Percentiles rank a stretch among this genome's conserved stretches.
Evolutionary conservation across 2,888 invertebrate species (phyloP).

Genomic region (Oasisia sp.): DNA sequence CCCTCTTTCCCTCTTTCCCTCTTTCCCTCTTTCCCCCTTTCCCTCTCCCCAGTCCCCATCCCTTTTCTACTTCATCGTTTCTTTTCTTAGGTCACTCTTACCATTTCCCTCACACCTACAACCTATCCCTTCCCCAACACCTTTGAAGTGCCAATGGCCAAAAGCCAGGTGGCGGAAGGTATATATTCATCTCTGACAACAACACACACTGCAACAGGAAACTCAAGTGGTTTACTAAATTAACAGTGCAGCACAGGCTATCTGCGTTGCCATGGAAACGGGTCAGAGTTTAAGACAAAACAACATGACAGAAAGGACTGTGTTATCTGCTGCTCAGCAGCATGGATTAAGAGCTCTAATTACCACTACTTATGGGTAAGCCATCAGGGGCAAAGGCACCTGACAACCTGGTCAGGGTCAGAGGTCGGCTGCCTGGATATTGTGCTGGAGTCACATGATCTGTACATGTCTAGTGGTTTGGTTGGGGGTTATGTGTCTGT

Average conservation of each 20-base stretch:
- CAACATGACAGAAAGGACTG: not conserved
- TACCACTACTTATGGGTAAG: not conserved
- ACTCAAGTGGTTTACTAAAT: not conserved
- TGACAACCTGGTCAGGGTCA: not conserved
- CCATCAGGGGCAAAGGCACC: not conserved
- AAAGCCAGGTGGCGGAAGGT: not conserved
- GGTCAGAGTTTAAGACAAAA: not conserved
- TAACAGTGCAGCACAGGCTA: not conserved
- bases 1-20: too few species aligned
- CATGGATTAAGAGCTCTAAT: constrained; percentile 6
- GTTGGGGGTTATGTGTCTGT: not conserved
- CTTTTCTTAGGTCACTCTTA: not conserved
- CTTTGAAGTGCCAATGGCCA: not conserved
- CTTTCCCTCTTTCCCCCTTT: too few species aligned
- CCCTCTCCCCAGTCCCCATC: not conserved
- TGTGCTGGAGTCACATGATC: not conserved
- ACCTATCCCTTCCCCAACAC: not conserved
- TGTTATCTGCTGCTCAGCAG: not conserved
- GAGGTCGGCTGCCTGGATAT: not conserved
- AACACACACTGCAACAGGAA: not conserved
- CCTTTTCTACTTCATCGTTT: not conserved
- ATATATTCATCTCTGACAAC: not conserved
- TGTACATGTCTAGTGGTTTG: not conserved
- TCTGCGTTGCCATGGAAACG: not conserved
- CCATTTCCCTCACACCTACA: not conserved